These are phyloP conservation scores for Pseudorectes ferrugineus DNA, from an alignment of 2,113 vertebrate genomes.

Conservation along the genomic window DNA sequence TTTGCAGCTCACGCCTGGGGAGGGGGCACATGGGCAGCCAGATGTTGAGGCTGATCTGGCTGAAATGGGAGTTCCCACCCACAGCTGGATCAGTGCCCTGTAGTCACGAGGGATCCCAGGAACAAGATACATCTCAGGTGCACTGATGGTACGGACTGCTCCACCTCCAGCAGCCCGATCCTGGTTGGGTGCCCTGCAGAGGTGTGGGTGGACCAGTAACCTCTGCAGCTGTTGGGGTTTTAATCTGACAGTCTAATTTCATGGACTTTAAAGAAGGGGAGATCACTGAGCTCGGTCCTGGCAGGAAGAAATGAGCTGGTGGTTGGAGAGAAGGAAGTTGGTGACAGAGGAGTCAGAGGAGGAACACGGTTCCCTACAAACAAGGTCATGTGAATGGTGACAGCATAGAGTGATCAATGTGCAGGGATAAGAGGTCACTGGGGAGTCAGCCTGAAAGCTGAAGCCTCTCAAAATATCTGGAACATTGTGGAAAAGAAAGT, in stretches of 20 bases:
- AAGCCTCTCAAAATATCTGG: not conserved
- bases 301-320: not conserved
- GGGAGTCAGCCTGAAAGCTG: not conserved
- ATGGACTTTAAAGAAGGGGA: not conserved
- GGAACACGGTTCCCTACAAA: not conserved
- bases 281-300: not conserved
- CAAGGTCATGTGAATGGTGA: slow-evolving; percentile 11
- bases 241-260: not conserved
- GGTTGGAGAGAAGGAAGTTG: not conserved
- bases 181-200: not conserved
- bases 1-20: not conserved
- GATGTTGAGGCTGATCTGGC: not conserved
- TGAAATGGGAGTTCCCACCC: not conserved
- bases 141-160: not conserved
- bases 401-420: not conserved
- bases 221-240: not conserved
- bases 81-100: not conserved
- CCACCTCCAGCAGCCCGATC: not conserved
- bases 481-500: not conserved
- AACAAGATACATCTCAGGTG: not conserved
- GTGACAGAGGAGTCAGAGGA: not conserved
- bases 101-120: not conserved
- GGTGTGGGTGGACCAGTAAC: not conserved
- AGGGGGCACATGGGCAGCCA: not conserved
- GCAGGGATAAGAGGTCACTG: not conserved